phyloP scores from a whole-genome alignment of 2,888 invertebrate species.

The Phengaris arion region DNA sequence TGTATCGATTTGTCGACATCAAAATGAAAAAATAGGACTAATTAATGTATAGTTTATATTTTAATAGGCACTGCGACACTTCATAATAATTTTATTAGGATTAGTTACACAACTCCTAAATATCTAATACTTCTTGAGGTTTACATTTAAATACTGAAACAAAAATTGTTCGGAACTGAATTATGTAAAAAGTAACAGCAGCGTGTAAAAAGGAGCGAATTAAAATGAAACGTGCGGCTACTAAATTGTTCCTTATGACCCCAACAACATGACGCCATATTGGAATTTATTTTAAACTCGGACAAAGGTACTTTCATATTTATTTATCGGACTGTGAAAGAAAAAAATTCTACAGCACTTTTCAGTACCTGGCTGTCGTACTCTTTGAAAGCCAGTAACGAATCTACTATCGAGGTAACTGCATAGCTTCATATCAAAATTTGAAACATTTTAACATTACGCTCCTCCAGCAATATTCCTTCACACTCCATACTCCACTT shows the following conservation, averaged over 20 bases:
- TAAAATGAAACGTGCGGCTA: constrained; percentile 27
- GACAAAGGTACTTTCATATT: constrained; percentile 14
- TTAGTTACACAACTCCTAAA: not conserved
- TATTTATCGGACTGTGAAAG: not conserved
- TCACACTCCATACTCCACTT: no score
- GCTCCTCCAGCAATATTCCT: no score
- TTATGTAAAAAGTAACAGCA: constrained; percentile 1
- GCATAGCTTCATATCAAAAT: no score
- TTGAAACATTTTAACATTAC: no score
- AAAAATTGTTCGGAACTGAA: not conserved
- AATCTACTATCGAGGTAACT: no score
- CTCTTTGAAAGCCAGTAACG: no score
- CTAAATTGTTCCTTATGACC: constrained; percentile 29
- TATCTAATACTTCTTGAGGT: not conserved
- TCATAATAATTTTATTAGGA: not conserved
- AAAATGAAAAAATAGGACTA: not conserved
- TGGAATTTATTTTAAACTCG: constrained; percentile 30
- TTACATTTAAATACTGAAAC: not conserved
- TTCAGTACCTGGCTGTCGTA: not conserved
- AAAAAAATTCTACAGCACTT: not conserved
- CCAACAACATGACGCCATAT: constrained; percentile 29
- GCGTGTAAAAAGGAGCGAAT: constrained; percentile 18
- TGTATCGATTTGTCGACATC: not conserved
- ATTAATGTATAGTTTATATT: not conserved
- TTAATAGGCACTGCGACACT: no score